Evolutionary conservation across 2,888 invertebrate genomes (phyloP), one percentile per base, ranked within the genome.

Genomic region (Temnothorax ravouxi): DNA sequence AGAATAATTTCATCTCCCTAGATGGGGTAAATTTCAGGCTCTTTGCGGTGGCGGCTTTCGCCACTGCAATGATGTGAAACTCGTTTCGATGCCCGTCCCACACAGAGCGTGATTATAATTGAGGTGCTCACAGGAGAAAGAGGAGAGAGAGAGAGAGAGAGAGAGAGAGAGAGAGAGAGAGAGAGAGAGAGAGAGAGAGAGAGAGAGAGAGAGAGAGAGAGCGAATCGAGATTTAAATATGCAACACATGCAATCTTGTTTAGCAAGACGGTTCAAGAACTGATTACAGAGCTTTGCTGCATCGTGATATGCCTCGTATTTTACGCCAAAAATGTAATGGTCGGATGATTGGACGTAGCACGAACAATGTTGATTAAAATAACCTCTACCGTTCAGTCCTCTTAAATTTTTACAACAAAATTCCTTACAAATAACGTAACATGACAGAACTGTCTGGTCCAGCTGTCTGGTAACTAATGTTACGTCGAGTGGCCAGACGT

Each of bases 221-320:
- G 69, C 66, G 67, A 69, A 67, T 77, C 52, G 25, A 41, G 15
- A 77, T 69, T 77, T 41, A 54, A 67, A 77, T 67, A 41, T 29
- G 41, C 38, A 77, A 41, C 13, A 41, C n/a, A n/a, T n/a, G n/a
- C n/a, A 44, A 76, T 38, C 38, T 76, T 67, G 54, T 29, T 67
- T 41, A 77, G 69, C 54, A n/a, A 54, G 41, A 29, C 15, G 13
- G 52, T 67, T 54, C 54, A 18, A 15, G 52, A 38, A 44, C n/a
- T 54, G 52, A 66, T 52, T 66, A 41, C 52, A 18, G 44, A 54
- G 54, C n/a, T 61, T 59, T 44, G 38, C 72, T 18, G 2, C 13
- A 29, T 38, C 38, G n/a, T n/a, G n/a, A 38, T 38, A 18, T n/a
- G 8, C 9, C 18, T 15, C 3, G 3, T 50, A n/a, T 52, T 5